Percentiles rank a stretch among this genome's conserved stretches.
Conservation (phyloP, 2,797 vertebrate genomes). For the Danionella dracula region DNA sequence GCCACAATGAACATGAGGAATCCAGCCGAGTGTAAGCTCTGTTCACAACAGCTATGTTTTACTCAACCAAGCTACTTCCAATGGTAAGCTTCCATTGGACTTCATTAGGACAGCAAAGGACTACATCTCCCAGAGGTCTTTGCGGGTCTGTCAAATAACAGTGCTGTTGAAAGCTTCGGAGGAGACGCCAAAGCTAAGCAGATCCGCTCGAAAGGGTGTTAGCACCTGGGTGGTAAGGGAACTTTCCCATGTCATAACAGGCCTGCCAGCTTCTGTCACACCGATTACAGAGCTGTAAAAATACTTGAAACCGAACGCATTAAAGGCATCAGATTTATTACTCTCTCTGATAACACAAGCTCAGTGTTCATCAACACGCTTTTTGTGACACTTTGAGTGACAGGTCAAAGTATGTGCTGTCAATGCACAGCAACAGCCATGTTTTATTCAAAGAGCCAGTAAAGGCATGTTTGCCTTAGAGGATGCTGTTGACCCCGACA, state of each 20-base stretch:
- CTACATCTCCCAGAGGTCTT: conserved; percentile 41
- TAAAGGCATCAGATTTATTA: conserved; percentile 18
- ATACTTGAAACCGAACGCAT: conserved; percentile 35
- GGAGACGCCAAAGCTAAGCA: conserved; percentile 44
- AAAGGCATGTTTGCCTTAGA: conserved; percentile 23
- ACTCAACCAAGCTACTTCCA: background rate
- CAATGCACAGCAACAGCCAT: conserved; percentile 30
- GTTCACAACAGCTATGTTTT: background rate
- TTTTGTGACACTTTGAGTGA: conserved; percentile 31
- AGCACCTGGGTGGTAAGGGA: conserved; percentile 47
- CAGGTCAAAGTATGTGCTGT: conserved; percentile 40
- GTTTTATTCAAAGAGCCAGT: conserved; percentile 30
- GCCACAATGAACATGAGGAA: conserved; percentile 53
- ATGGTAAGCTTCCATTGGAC: background rate
- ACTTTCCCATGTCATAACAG: conserved; percentile 48
- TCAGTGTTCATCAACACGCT: background rate
- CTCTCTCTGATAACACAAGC: conserved; percentile 3
- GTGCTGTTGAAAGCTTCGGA: conserved; percentile 44
- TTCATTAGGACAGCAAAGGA: background rate
- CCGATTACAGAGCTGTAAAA: conserved; percentile 48
- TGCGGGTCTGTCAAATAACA: conserved; percentile 11
- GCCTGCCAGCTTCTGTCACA: conserved; percentile 44
- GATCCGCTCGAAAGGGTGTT: conserved; percentile 40
- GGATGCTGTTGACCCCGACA: conserved; percentile 31
- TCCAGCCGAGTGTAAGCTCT: background rate